Evolutionary conservation across 2,888 invertebrate genomes (phyloP).

Genomic region (Drosophila setosimentum): DNA sequence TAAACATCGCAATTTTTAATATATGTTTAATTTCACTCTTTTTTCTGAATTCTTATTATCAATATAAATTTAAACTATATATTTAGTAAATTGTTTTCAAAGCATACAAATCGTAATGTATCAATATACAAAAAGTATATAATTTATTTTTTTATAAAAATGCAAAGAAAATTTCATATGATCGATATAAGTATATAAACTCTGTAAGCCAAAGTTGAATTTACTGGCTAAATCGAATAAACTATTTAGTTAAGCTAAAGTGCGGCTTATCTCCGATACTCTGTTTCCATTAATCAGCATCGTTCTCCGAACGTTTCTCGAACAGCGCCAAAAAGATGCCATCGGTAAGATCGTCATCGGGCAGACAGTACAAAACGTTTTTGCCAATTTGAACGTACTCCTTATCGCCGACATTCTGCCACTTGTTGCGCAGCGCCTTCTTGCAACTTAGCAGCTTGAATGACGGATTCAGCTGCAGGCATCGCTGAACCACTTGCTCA

Average conservation of each 20-base stretch:
- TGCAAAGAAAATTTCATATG: constrained; percentile 25
- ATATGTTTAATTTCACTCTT: constrained; percentile 26
- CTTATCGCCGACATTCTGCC: constrained; percentile 89
- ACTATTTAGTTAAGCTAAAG: constrained; percentile 18
- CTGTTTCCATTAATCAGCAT: constrained; percentile 17
- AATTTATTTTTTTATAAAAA: constrained; percentile 34
- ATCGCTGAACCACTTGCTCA: constrained; percentile 90
- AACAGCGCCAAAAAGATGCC: constrained; percentile 98
- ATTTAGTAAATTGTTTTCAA: constrained; percentile 43
- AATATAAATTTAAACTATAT: constrained; percentile 50
- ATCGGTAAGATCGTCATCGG: constrained; percentile 92
- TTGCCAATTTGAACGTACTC: constrained; percentile 89
- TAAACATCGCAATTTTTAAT: constrained; percentile 48
- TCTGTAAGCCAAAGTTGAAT: constrained; percentile 45
- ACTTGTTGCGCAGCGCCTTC: constrained; percentile 87
- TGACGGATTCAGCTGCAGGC: constrained; percentile 83
- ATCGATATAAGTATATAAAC: constrained; percentile 25
- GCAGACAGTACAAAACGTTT: constrained; percentile 92
- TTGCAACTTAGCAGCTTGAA: constrained; percentile 89
- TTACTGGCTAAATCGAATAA: constrained; percentile 54
- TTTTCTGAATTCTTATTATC: constrained; percentile 35
- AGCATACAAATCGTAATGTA: constrained; percentile 17
- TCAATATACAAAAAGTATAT: constrained; percentile 28
- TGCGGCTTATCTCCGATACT: neutral
- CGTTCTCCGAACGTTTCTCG: constrained; percentile 86